Conservation (phyloP, 2,797 vertebrate genomes). For the Ciconia nigra region DNA sequence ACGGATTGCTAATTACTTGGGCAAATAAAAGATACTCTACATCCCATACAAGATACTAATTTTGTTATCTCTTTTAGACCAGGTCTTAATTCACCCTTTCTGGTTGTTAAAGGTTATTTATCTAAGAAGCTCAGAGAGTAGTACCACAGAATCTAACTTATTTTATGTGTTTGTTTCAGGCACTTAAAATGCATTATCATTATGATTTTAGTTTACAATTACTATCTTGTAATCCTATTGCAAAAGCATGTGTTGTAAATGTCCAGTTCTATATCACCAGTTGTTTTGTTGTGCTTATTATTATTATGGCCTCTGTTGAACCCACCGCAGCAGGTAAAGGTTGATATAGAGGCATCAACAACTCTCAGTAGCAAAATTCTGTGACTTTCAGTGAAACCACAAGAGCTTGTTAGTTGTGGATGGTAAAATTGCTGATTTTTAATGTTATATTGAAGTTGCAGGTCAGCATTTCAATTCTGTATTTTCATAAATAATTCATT, state of each 20-base stretch:
- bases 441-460: neutral
- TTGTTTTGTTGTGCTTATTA: neutral
- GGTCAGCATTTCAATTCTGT: neutral
- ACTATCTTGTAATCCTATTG: neutral
- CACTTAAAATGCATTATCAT: neutral
- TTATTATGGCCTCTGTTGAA: neutral
- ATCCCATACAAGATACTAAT: neutral
- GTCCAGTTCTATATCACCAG: neutral
- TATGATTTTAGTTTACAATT: neutral
- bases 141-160: too few relatives aligned
- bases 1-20: neutral
- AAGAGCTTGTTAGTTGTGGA: neutral
- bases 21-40: neutral
- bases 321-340: fast-evolving
- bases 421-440: neutral
- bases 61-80: neutral
- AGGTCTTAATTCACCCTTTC: neutral
- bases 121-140: neutral
- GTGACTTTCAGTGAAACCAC: neutral
- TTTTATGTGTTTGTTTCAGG: neutral
- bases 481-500: slow-evolving; percentile 60
- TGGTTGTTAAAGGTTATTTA: neutral
- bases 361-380: neutral
- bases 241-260: neutral
- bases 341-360: neutral